phyloP scores from a whole-genome alignment of 2,888 invertebrate genomes.

The Metacarcinus magister region DNA sequence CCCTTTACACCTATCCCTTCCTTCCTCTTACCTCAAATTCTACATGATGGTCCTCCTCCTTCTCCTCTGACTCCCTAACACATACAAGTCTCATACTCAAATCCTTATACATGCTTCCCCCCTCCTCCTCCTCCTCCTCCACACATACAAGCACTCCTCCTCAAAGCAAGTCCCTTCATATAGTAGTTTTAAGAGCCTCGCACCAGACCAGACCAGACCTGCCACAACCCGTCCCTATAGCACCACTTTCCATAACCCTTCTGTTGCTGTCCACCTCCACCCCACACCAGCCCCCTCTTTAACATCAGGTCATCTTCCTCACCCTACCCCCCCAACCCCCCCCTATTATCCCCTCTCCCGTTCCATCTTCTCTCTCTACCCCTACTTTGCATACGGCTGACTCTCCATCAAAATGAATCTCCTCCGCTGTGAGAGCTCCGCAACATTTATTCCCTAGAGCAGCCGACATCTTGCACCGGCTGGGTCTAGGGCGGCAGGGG shows the following conservation, averaged over 20 bases:
- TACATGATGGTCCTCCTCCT: not conserved
- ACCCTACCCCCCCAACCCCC: not conserved
- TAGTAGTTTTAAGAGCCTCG: not conserved
- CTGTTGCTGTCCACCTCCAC: not conserved
- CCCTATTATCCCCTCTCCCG: not conserved
- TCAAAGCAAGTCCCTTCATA: no score
- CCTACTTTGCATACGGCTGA: not conserved
- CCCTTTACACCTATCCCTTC: not conserved
- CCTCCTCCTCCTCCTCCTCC: no score
- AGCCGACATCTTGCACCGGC: not conserved
- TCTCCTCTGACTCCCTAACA: not conserved
- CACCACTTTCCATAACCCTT: not conserved
- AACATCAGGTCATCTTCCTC: not conserved
- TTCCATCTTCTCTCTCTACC: not conserved
- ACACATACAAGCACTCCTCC: no score
- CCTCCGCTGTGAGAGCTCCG: not conserved
- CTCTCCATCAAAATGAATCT: slow-evolving; percentile 21
- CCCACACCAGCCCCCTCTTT: not conserved
- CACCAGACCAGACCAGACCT: not conserved
- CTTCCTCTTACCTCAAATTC: not conserved
- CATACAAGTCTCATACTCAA: not conserved
- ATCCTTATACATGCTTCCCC: not conserved
- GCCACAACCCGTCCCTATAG: not conserved
- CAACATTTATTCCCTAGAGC: not conserved
- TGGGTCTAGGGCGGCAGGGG: not conserved